Conservation (phyloP, 2,113 vertebrate genomes). For the Osmerus mordax region DNA sequence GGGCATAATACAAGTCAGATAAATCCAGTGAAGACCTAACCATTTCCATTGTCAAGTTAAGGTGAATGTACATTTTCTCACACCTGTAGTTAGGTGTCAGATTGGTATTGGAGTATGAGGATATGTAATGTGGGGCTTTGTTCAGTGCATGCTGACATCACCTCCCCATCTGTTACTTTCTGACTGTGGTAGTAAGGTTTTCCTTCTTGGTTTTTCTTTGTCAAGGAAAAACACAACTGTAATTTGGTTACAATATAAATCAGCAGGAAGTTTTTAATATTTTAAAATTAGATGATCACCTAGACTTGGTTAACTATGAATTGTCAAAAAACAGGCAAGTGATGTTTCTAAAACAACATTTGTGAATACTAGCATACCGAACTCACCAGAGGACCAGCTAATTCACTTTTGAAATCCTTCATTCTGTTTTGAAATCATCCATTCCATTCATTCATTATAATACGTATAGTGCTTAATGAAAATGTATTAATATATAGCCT, state of each 20-base stretch:
- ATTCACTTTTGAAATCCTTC: conserved; percentile 34
- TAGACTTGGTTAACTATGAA: too few relatives aligned
- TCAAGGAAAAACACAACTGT: too few relatives aligned
- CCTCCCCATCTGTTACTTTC: background rate
- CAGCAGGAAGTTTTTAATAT: too few relatives aligned
- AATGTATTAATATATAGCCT: conserved; percentile 52
- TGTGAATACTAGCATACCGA: background rate
- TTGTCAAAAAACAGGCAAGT: background rate
- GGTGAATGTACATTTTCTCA: too few relatives aligned
- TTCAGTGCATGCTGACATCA: conserved; percentile 2
- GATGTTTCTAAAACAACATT: background rate
- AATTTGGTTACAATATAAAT: too few relatives aligned
- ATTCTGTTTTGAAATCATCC: conserved; percentile 54
- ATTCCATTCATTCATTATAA: conserved; percentile 44
- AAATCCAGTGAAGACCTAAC: too few relatives aligned
- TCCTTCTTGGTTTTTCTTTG: too few relatives aligned
- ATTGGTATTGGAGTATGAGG: background rate
- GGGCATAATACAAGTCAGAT: too few relatives aligned
- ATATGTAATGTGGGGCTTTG: background rate
- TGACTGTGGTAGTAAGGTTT: too few relatives aligned
- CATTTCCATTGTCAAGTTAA: background rate
- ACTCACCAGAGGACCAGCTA: conserved; percentile 29
- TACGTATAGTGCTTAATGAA: conserved; percentile 36
- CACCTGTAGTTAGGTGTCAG: background rate
- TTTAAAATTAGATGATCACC: too few relatives aligned